Conservation (phyloP, 1,140 invertebrate genomes). For the Chironomus tepperi region DNA sequence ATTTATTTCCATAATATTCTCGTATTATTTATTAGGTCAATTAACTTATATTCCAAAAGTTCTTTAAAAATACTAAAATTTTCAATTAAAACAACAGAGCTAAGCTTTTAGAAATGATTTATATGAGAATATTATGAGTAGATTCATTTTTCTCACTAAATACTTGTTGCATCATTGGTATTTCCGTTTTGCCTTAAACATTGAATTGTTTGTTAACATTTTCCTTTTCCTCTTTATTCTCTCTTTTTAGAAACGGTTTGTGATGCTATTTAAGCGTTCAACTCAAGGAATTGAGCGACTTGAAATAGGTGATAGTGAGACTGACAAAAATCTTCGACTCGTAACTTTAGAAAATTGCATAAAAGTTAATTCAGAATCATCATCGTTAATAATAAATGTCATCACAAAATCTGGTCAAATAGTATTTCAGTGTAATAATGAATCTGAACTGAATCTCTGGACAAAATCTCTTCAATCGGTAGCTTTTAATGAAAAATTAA, state of each 20-base stretch:
- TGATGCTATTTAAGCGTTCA: constrained; percentile 67
- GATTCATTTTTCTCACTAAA: background rate
- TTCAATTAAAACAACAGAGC: background rate
- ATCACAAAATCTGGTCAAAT: constrained; percentile 62
- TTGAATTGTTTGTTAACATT: background rate
- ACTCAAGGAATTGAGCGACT: constrained; percentile 73
- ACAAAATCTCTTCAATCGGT: constrained; percentile 66
- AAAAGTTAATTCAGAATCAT: constrained; percentile 63
- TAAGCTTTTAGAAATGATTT: background rate
- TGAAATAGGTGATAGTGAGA: constrained; percentile 73
- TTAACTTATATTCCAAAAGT: background rate
- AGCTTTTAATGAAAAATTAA: constrained; percentile 61
- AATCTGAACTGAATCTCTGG: constrained; percentile 66
- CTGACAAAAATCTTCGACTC: constrained; percentile 58
- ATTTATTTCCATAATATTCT: background rate
- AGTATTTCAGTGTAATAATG: constrained; percentile 60
- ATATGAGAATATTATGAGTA: background rate
- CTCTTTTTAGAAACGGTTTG: constrained; percentile 64
- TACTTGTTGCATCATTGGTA: constrained; percentile 2
- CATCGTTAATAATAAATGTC: constrained; percentile 52
- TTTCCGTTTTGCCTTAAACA: background rate
- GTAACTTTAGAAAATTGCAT: constrained; percentile 76
- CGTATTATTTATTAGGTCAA: background rate
- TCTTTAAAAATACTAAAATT: background rate
- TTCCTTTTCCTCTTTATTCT: constrained; percentile 29